phyloP scores from a whole-genome alignment of 2,113 vertebrate species.

The Ammodramus savannarum region DNA sequence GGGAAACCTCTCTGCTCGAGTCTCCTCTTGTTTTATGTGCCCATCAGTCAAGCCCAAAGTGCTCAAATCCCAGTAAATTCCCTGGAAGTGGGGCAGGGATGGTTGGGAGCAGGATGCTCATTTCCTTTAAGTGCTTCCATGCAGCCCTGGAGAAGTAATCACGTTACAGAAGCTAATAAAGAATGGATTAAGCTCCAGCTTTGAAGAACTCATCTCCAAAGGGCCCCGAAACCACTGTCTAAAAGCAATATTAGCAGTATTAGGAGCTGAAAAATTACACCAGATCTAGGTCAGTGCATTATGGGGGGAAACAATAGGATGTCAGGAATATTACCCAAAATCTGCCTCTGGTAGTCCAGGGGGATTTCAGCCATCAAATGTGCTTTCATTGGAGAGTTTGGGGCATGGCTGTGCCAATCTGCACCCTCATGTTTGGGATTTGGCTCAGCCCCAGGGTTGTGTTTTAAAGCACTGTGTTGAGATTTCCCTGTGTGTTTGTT shows the following conservation, averaged over 20 bases:
- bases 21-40: constrained; percentile 6
- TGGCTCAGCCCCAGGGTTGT: neutral
- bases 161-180: constrained; percentile 61
- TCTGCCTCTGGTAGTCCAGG: neutral
- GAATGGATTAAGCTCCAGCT: constrained; percentile 59
- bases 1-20: neutral
- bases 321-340: constrained; percentile 28
- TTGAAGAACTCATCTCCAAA: constrained; percentile 59
- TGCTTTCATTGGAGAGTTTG: neutral
- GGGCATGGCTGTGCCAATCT: neutral
- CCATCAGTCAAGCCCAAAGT: neutral
- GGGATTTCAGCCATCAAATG: neutral
- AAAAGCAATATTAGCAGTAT: constrained; percentile 52
- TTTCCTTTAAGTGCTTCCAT: constrained; percentile 18
- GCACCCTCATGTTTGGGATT: neutral
- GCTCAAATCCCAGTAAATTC: neutral
- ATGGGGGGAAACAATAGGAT: constrained; percentile 35
- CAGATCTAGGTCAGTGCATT: constrained; percentile 45
- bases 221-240: constrained; percentile 42
- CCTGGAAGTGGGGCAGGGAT: neutral
- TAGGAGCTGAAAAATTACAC: constrained; percentile 62
- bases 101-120: constrained; percentile 18
- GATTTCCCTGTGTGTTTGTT: neutral
- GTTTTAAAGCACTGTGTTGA: neutral
- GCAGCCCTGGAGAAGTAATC: constrained; percentile 47